Conservation (phyloP, 2,888 invertebrate species). For the Chrysolina haemoptera region DNA sequence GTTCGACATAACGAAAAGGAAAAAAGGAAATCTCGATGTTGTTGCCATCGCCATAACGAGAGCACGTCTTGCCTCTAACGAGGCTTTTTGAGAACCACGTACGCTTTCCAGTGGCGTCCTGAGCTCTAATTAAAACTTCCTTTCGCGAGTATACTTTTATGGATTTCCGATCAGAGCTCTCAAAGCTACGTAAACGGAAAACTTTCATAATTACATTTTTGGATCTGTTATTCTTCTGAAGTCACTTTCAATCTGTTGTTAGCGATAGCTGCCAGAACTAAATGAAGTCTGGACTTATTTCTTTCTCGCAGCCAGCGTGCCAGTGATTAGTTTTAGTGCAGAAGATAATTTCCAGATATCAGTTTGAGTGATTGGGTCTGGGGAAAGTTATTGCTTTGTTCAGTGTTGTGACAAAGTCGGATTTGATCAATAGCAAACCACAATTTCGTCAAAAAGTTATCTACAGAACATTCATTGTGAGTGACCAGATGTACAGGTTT, state of each 20-base stretch:
- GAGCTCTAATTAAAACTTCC: constrained; percentile 38
- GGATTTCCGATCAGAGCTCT: constrained; percentile 9
- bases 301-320: neutral
- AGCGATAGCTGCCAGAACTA: neutral
- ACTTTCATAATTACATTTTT: constrained; percentile 45
- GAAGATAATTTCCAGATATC: neutral
- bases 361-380: too few species aligned
- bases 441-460: too few species aligned
- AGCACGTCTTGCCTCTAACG: constrained; percentile 55
- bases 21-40: constrained; percentile 29
- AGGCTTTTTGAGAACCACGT: constrained; percentile 60
- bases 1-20: neutral
- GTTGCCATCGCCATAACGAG: constrained; percentile 48
- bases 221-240: constrained; percentile 37
- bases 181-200: constrained; percentile 23
- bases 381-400: too few species aligned
- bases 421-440: too few species aligned
- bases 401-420: too few species aligned
- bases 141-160: constrained; percentile 12
- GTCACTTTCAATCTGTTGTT: constrained; percentile 36
- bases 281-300: constrained; percentile 13
- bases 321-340: neutral
- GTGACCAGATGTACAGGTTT: too few species aligned
- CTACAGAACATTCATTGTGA: too few species aligned
- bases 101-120: constrained; percentile 44